Evolutionary conservation across 2,888 invertebrate species (phyloP).

Genomic region (Hyles lineata): DNA sequence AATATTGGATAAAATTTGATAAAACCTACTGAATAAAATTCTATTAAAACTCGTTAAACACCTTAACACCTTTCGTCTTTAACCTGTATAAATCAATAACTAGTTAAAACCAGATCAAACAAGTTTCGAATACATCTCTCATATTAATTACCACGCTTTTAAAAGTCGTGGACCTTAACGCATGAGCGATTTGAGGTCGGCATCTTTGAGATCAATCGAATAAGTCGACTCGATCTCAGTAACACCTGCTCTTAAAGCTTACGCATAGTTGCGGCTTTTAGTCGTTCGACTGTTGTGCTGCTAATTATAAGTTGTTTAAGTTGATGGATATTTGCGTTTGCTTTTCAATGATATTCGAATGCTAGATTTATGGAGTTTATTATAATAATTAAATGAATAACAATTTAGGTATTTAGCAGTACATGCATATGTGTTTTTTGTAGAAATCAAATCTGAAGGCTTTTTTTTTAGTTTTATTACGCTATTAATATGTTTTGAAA

Average conservation of each 20-base stretch:
- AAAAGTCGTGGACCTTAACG: slow-evolving; percentile 1
- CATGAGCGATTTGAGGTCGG: slow-evolving; percentile 11
- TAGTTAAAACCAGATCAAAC: not conserved
- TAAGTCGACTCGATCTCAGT: not conserved
- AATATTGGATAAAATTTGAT: too few relatives aligned
- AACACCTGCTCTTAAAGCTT: slow-evolving; percentile 20
- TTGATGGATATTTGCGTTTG: too few relatives aligned
- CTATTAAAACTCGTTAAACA: too few relatives aligned
- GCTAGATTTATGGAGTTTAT: not conserved
- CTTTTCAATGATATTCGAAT: not conserved
- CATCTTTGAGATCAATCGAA: slow-evolving; percentile 19
- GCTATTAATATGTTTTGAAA: too few relatives aligned
- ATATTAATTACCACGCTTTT: not conserved
- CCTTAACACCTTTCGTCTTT: too few relatives aligned
- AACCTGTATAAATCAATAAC: not conserved
- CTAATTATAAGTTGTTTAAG: not conserved
- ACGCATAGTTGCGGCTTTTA: not conserved
- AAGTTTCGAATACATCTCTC: not conserved
- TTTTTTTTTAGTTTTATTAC: too few relatives aligned
- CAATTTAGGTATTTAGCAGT: too few relatives aligned
- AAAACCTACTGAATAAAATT: too few relatives aligned
- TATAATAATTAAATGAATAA: too few relatives aligned
- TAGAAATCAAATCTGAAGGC: too few relatives aligned
- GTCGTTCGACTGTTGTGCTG: not conserved
- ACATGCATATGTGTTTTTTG: too few relatives aligned